Evolutionary conservation across 2,888 invertebrate species (phyloP).

Genomic region (Steinernema hermaphroditum): DNA sequence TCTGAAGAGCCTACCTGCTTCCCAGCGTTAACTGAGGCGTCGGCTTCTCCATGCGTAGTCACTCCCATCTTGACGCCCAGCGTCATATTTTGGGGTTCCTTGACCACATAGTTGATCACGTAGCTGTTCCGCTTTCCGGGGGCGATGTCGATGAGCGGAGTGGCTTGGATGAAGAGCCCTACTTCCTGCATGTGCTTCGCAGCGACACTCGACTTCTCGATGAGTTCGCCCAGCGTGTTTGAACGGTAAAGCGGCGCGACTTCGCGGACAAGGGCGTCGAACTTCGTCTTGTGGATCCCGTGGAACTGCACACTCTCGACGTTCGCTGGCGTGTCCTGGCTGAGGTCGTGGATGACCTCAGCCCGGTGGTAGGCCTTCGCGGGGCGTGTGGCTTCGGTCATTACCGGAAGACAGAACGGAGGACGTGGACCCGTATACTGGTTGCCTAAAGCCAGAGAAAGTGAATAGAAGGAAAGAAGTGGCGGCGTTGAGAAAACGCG

Average conservation of each 20-base stretch:
- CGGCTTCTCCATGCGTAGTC: conserved; percentile 61
- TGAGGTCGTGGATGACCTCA: conserved; percentile 46
- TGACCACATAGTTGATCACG: conserved; percentile 83
- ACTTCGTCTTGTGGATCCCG: conserved; percentile 56
- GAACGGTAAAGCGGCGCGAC: conserved; percentile 79
- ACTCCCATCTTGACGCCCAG: conserved; percentile 61
- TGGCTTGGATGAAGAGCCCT: conserved; percentile 85
- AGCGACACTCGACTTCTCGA: conserved; percentile 54
- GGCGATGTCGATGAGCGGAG: conserved; percentile 84
- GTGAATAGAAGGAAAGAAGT: neutral
- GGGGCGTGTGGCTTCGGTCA: neutral
- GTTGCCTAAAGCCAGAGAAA: neutral
- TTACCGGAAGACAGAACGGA: neutral
- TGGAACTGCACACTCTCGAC: conserved; percentile 63
- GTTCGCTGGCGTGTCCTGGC: conserved; percentile 44
- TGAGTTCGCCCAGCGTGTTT: conserved; percentile 78
- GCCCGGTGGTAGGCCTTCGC: conserved; percentile 41
- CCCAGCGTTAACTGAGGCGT: conserved; percentile 52
- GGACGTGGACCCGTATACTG: too few relatives aligned
- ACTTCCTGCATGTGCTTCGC: conserved; percentile 63
- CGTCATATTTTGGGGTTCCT: conserved; percentile 72
- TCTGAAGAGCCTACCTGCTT: conserved; percentile 37
- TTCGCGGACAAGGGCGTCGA: conserved; percentile 69
- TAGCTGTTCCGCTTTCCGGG: conserved; percentile 69
- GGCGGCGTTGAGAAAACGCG: neutral